These are phyloP conservation scores for Aleiodes sp. DNA, from an alignment of 1,140 invertebrate genomes.

Conservation along the genomic window DNA sequence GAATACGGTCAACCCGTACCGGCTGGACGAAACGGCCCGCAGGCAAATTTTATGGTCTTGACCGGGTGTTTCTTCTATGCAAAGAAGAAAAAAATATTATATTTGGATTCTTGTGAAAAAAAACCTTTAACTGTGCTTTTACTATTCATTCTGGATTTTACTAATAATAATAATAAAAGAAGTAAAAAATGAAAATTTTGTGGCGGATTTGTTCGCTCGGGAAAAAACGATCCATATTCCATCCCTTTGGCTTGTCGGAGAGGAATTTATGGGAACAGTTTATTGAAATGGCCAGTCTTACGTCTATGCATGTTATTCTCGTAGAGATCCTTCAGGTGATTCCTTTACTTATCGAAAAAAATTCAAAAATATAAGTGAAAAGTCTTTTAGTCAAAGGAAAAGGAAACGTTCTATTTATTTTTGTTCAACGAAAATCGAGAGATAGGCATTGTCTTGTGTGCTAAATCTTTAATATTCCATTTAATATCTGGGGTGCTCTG, in stretches of 20 bases:
- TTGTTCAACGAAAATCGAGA: too few relatives aligned
- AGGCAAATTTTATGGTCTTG: constrained; percentile 33
- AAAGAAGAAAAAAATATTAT: constrained; percentile 19
- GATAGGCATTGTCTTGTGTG: constrained; percentile 10
- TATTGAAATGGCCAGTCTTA: constrained; percentile 46
- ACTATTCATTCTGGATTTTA: constrained; percentile 11
- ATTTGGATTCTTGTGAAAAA: neutral
- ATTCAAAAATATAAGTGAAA: too few relatives aligned
- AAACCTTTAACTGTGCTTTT: constrained; percentile 2
- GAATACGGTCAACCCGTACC: constrained; percentile 24
- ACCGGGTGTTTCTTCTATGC: constrained; percentile 4
- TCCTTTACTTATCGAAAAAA: too few relatives aligned
- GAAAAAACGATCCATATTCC: neutral
- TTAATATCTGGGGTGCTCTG: constrained; percentile 47
- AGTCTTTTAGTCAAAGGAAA: too few relatives aligned
- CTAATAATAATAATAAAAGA: neutral
- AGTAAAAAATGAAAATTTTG: neutral
- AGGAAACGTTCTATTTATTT: too few relatives aligned
- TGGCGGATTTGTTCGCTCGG: neutral
- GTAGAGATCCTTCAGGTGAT: too few relatives aligned
- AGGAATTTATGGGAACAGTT: constrained; percentile 53
- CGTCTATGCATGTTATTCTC: neutral
- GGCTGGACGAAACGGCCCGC: constrained; percentile 28
- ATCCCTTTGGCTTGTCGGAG: neutral
- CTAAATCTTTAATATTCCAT: constrained; percentile 57